phyloP scores from a whole-genome alignment of 2,113 vertebrate species.

The Ancistrus triradiatus region DNA sequence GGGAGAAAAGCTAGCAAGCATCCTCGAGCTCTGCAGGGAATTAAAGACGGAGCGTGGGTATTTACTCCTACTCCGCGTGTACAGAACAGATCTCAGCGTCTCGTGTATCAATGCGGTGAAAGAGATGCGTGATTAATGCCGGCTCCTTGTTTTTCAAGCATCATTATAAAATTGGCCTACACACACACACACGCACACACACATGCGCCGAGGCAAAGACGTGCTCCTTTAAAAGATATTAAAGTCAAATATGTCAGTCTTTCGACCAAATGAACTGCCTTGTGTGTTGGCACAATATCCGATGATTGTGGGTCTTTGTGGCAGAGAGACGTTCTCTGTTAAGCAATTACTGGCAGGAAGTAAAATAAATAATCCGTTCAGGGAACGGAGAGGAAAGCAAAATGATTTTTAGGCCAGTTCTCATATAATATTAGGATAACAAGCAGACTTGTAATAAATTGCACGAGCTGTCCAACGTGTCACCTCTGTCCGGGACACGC shows the following conservation, averaged over 20 bases:
- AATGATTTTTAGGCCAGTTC: not conserved
- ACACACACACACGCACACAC: conserved; percentile 29
- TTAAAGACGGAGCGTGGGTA: conserved; percentile 82
- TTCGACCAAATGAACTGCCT: conserved; percentile 23
- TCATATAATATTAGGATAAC: too few relatives aligned
- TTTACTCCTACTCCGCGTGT: conserved; percentile 76
- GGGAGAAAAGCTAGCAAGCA: conserved; percentile 69
- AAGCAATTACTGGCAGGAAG: conserved; percentile 23
- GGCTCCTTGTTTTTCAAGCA: conserved; percentile 64
- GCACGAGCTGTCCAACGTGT: too few relatives aligned
- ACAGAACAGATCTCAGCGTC: conserved; percentile 82
- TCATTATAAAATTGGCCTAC: too few relatives aligned
- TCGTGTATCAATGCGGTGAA: conserved; percentile 73
- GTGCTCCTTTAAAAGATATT: conserved; percentile 34
- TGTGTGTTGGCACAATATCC: conserved; percentile 36
- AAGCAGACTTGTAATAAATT: too few relatives aligned
- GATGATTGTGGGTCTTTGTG: conserved; percentile 18
- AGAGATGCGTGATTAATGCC: conserved; percentile 83
- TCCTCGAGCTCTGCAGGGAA: conserved; percentile 79
- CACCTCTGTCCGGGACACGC: too few relatives aligned
- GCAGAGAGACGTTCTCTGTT: conserved; percentile 13
- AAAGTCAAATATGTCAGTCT: conserved; percentile 17
- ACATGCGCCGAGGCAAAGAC: conserved; percentile 15
- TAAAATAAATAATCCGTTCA: conserved; percentile 26
- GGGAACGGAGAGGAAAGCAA: too few relatives aligned